A percentile compares a stretch with the other conserved stretches of the same genome.
Evolutionary conservation across 2,797 vertebrate genomes (phyloP).

Genomic region (Anabacerthia variegaticeps): DNA sequence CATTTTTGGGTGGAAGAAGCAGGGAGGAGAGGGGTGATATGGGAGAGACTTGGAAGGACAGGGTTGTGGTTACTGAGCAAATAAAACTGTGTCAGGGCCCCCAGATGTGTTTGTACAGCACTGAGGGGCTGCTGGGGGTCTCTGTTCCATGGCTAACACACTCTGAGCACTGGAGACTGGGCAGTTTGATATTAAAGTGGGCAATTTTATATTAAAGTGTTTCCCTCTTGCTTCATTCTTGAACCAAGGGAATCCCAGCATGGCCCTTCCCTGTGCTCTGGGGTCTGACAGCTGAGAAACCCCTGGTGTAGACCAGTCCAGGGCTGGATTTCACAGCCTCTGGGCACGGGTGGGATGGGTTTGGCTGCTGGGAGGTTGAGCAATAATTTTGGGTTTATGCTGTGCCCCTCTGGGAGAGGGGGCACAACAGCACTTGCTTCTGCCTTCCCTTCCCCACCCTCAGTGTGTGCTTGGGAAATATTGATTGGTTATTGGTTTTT

Average conservation of each 20-base stretch:
- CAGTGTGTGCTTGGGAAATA: too few species aligned
- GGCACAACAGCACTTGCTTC: too few species aligned
- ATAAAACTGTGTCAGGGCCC: background rate
- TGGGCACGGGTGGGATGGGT: too few species aligned
- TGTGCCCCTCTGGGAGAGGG: too few species aligned
- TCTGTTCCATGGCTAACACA: background rate
- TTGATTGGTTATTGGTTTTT: too few species aligned
- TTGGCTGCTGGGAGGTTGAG: too few species aligned
- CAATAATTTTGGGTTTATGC: too few species aligned
- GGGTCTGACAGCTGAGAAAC: too few species aligned
- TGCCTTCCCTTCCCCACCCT: too few species aligned
- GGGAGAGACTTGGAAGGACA: background rate
- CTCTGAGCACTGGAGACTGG: background rate
- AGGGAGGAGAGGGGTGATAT: background rate
- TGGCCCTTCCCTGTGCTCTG: too few species aligned
- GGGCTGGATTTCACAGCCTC: too few species aligned
- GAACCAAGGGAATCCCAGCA: background rate
- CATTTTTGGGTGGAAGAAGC: background rate
- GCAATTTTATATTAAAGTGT: background rate
- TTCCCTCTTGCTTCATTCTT: background rate
- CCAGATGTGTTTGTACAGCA: background rate
- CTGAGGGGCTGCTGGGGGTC: background rate
- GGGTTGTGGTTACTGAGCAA: background rate
- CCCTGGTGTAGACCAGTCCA: too few species aligned
- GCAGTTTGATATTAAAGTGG: background rate